phyloP scores from a whole-genome alignment of 92 coral and sea anemone species.

The Bergia puertoricense region DNA sequence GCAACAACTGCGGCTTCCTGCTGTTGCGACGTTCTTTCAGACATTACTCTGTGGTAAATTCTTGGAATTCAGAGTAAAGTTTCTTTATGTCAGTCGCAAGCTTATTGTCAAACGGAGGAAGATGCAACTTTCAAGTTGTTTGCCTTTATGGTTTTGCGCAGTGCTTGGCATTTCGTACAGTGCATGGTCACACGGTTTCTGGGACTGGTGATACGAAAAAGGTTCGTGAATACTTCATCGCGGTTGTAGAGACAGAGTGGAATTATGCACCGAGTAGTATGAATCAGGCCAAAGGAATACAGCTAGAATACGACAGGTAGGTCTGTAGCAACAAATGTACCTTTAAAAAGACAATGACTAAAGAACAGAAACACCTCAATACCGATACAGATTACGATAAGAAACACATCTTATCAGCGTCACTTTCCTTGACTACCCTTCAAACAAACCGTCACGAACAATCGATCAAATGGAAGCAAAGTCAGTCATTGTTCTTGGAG shows the following conservation, averaged over 20 bases:
- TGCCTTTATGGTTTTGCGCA: neutral
- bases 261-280: conserved; percentile 89
- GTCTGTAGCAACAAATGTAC: neutral
- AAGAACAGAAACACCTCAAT: too few relatives aligned
- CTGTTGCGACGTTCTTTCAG: neutral
- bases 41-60: neutral
- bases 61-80: neutral
- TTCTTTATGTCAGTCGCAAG: neutral
- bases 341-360: neutral
- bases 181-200: neutral
- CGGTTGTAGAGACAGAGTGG: conserved; percentile 81
- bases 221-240: conserved; percentile 73
- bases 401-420: too few relatives aligned
- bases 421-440: too few relatives aligned
- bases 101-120: neutral
- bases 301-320: conserved; percentile 74
- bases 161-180: neutral
- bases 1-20: neutral
- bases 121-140: neutral
- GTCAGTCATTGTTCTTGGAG: too few relatives aligned
- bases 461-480: too few relatives aligned
- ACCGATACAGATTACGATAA: too few relatives aligned
- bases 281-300: conserved; percentile 72
- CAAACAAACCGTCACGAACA: too few relatives aligned
- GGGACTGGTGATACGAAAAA: neutral